phyloP scores from a whole-genome alignment of 2,888 invertebrate genomes.

The Protophormia terraenovae region DNA sequence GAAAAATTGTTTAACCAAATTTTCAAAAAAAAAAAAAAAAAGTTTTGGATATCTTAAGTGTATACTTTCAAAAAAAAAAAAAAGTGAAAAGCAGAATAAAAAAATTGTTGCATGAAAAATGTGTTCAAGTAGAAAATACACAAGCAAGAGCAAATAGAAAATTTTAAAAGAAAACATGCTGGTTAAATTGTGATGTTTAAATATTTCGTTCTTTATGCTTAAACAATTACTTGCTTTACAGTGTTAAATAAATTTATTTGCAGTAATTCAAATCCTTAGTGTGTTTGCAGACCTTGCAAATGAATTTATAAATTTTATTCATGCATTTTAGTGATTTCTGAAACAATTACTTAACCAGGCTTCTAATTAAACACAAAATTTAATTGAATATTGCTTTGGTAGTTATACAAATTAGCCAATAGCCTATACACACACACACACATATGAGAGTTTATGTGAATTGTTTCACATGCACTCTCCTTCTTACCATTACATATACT shows the following conservation, averaged over 20 bases:
- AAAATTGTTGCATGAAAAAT: constrained; percentile 19
- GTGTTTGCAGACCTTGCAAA: not conserved
- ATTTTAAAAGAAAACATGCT: constrained; percentile 21
- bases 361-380: constrained; percentile 56
- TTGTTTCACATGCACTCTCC: not conserved
- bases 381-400: constrained; percentile 46
- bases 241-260: not conserved
- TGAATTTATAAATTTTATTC: not conserved
- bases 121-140: constrained; percentile 16
- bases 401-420: constrained; percentile 24
- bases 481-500: not conserved
- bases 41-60: not conserved
- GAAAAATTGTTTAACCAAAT: constrained; percentile 11
- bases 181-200: too few relatives aligned
- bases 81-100: not conserved
- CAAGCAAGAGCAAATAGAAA: constrained; percentile 20
- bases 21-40: not conserved
- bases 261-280: not conserved
- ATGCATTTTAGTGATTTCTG: constrained; percentile 3
- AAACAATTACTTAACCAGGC: constrained; percentile 32
- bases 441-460: not conserved
- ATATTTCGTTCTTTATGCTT: not conserved
- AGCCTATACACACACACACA: too few relatives aligned
- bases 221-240: too few relatives aligned
- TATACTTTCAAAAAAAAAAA: constrained; percentile 26